phyloP scores from a whole-genome alignment of 2,113 vertebrate species.

The Andinoacara biseriatus region DNA sequence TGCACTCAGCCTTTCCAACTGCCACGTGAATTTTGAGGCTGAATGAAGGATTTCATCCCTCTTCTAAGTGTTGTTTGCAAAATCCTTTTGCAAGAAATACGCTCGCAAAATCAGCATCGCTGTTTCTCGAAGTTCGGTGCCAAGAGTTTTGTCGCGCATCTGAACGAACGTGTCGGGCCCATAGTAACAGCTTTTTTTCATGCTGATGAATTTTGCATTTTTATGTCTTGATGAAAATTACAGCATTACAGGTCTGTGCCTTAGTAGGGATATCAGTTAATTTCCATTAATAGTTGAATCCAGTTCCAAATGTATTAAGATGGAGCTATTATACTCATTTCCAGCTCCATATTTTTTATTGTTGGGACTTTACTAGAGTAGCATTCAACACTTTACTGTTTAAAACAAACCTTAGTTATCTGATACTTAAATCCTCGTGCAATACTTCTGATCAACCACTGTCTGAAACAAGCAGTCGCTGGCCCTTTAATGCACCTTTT shows the following conservation, averaged over 20 bases:
- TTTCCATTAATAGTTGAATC: too few species aligned
- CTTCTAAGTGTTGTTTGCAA: slow-evolving; percentile 19
- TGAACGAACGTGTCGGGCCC: background rate
- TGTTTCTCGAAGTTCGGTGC: background rate
- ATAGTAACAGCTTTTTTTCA: background rate
- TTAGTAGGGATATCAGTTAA: background rate
- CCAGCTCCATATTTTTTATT: background rate
- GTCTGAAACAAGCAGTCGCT: background rate
- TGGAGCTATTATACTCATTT: background rate
- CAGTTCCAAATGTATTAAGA: background rate
- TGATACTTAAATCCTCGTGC: background rate
- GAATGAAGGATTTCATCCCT: slow-evolving; percentile 18
- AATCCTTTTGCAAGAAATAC: slow-evolving; percentile 15
- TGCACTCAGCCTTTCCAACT: slow-evolving; percentile 30
- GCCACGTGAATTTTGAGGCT: slow-evolving; percentile 37
- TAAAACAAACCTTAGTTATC: background rate
- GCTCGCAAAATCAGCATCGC: slow-evolving; percentile 5
- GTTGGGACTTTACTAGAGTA: background rate
- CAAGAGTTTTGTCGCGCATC: background rate
- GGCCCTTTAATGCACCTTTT: background rate
- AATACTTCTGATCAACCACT: background rate
- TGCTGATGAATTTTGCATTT: background rate
- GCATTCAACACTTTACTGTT: background rate
- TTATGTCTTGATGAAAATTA: slow-evolving; percentile 2
- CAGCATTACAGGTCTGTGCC: background rate